phyloP scores from a whole-genome alignment of 2,113 vertebrate species.

The Leucopsar rothschildi region DNA sequence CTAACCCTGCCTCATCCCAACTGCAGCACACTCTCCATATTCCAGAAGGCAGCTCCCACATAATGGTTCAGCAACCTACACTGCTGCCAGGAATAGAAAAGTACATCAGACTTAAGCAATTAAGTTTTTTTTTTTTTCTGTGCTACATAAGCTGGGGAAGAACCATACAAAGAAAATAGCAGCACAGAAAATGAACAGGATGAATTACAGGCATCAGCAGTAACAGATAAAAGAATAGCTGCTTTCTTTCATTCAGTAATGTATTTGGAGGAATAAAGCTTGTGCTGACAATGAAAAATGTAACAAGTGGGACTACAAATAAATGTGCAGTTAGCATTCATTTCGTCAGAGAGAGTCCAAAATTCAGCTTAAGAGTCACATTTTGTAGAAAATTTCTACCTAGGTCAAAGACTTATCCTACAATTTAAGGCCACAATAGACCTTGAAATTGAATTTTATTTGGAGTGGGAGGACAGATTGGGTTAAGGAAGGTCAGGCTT shows the following conservation, averaged over 20 bases:
- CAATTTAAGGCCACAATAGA: neutral
- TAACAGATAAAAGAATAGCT: constrained; percentile 25
- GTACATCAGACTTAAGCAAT: constrained; percentile 55
- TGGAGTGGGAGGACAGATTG: neutral
- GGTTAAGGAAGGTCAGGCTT: neutral
- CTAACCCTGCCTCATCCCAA: constrained; percentile 32
- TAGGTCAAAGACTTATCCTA: neutral
- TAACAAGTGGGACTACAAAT: constrained; percentile 29
- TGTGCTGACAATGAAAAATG: constrained; percentile 63
- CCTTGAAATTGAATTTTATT: neutral
- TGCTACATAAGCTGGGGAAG: constrained; percentile 12
- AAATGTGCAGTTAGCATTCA: constrained; percentile 36
- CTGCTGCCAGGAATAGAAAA: constrained; percentile 56
- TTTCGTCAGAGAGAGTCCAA: constrained; percentile 33
- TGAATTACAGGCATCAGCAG: constrained; percentile 37
- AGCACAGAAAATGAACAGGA: constrained; percentile 29
- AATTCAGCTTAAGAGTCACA: neutral
- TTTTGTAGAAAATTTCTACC: neutral
- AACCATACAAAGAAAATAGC: neutral
- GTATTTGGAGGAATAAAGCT: constrained; percentile 34
- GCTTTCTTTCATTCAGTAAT: constrained; percentile 47
- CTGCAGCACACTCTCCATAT: neutral
- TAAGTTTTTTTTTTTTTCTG: neutral
- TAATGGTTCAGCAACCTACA: constrained; percentile 47
- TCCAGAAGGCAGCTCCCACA: constrained; percentile 66